A percentile compares a stretch with the other conserved stretches of the same genome.
Conservation (phyloP, 1,140 invertebrate species). For the Gonioctena quinquepunctata region DNA sequence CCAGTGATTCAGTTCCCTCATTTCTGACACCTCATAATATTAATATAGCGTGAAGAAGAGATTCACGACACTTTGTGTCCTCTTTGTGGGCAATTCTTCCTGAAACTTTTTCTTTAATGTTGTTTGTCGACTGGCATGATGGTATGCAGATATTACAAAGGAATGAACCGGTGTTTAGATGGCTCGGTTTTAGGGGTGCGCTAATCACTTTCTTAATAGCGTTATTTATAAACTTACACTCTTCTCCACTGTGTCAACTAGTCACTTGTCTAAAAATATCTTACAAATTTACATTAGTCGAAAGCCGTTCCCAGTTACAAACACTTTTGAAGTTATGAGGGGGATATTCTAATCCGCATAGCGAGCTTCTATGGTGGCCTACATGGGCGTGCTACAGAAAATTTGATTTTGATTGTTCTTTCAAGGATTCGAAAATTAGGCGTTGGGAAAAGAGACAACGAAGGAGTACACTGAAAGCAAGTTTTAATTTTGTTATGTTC, state of each 20-base stretch:
- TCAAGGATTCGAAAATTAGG: neutral
- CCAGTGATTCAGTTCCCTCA: too few relatives aligned
- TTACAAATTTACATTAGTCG: conserved; percentile 15
- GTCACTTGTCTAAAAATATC: conserved; percentile 10
- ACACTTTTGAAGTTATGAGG: neutral
- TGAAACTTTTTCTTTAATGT: neutral
- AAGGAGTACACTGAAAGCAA: too few relatives aligned
- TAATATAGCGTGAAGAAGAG: neutral
- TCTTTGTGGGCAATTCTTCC: neutral
- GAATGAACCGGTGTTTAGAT: neutral
- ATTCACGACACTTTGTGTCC: neutral
- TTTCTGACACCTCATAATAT: neutral
- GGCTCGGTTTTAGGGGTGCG: conserved; percentile 1
- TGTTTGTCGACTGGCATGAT: neutral
- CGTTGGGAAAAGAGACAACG: too few relatives aligned
- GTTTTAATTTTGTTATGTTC: too few relatives aligned
- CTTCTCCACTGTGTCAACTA: conserved; percentile 9
- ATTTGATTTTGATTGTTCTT: neutral
- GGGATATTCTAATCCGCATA: neutral
- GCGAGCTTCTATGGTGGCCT: neutral
- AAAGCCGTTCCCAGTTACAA: neutral
- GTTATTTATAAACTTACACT: conserved; percentile 13
- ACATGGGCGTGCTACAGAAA: neutral
- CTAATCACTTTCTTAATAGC: conserved; percentile 13
- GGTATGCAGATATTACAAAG: neutral